These are phyloP conservation scores for Thaumatotibia leucotreta DNA, from an alignment of 1,140 invertebrate species.

Conservation along the genomic window DNA sequence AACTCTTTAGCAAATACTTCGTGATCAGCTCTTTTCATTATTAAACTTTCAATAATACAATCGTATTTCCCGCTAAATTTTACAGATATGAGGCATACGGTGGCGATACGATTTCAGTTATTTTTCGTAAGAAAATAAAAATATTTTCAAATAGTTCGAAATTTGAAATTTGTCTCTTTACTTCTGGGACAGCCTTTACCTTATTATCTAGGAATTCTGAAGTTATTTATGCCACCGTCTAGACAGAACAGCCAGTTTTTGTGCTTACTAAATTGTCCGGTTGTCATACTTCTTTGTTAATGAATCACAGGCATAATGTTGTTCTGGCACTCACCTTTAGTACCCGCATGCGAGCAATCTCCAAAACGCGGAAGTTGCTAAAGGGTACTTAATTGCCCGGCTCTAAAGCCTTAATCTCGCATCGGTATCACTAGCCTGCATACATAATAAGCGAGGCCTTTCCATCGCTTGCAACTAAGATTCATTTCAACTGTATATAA, in stretches of 20 bases:
- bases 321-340: background rate
- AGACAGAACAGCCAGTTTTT: background rate
- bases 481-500: background rate
- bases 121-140: too few relatives aligned
- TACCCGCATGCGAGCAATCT: background rate
- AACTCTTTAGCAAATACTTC: too few relatives aligned
- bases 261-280: background rate
- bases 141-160: too few relatives aligned
- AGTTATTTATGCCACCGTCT: background rate
- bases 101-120: too few relatives aligned
- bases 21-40: too few relatives aligned
- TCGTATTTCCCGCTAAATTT: too few relatives aligned
- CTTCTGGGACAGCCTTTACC: too few relatives aligned
- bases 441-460: background rate
- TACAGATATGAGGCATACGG: too few relatives aligned
- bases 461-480: background rate
- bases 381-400: background rate
- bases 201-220: too few relatives aligned
- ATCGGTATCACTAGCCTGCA: background rate
- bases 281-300: background rate
- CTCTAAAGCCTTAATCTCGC: background rate
- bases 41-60: too few relatives aligned
- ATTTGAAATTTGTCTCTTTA: too few relatives aligned
- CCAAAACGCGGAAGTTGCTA: background rate
- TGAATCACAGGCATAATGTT: background rate